phyloP scores from a whole-genome alignment of 2,113 vertebrate species.

The Xiphophorus hellerii region DNA sequence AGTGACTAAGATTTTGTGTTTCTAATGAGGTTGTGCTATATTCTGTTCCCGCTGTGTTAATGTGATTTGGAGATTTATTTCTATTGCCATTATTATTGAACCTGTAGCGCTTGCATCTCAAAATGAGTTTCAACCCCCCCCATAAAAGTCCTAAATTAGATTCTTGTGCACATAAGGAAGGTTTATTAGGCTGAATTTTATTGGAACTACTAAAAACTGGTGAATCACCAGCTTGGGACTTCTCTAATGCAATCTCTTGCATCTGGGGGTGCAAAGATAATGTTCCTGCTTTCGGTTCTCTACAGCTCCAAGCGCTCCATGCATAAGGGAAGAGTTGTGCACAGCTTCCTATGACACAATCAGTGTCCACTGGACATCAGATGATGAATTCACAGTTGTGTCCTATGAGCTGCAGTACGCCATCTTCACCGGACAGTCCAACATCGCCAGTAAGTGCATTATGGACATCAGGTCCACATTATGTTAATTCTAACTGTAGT shows the following conservation, averaged over 20 bases:
- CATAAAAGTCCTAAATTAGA: constrained; percentile 10
- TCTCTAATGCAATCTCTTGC: constrained; percentile 2
- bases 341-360: constrained; percentile 98
- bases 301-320: constrained; percentile 81
- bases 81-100: constrained; percentile 39
- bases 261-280: not conserved
- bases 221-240: not conserved
- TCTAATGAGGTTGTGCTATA: constrained; percentile 19
- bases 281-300: constrained; percentile 5
- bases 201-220: not conserved
- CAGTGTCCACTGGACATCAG: constrained; percentile 96
- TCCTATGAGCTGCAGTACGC: constrained; percentile 97
- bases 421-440: constrained; percentile 96
- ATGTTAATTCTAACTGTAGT: not conserved
- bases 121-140: constrained; percentile 6
- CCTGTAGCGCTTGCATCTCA: constrained; percentile 43
- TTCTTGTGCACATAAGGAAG: constrained; percentile 13
- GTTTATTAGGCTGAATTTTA: constrained; percentile 32
- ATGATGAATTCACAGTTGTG: constrained; percentile 96
- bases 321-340: constrained; percentile 94
- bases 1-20: constrained; percentile 6
- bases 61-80: constrained; percentile 26
- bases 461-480: not conserved
- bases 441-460: constrained; percentile 92
- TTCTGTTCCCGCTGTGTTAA: constrained; percentile 15